Evolutionary conservation across 2,888 invertebrate genomes (phyloP).

Genomic region (Philereme transversata): DNA sequence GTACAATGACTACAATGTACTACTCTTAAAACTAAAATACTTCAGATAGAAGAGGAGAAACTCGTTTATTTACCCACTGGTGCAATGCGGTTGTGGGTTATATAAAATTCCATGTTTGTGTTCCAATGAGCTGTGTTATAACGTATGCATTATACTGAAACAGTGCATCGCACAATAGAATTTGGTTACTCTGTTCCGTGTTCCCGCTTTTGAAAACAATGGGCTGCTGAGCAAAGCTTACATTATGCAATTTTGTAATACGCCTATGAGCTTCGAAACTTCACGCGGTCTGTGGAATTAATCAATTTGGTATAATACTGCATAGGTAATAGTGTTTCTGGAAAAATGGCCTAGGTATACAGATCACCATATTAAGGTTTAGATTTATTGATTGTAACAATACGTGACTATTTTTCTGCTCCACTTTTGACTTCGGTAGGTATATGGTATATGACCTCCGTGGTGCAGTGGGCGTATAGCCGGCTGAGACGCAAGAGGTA

Average conservation of each 20-base stretch:
- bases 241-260: conserved; percentile 40
- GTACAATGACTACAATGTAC: no score
- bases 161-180: conserved; percentile 61
- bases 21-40: no score
- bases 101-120: conserved; percentile 53
- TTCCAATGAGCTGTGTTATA: conserved; percentile 56
- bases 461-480: no score
- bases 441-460: no score
- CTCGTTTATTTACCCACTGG: conserved; percentile 7
- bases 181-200: conserved; percentile 55
- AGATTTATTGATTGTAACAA: no score
- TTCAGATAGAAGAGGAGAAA: conserved; percentile 10
- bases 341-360: no score
- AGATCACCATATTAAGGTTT: no score
- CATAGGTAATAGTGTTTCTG: no score
- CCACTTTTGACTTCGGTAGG: no score
- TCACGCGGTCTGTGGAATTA: conserved; percentile 8
- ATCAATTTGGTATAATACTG: conserved; percentile 8
- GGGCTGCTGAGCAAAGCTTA: conserved; percentile 41
- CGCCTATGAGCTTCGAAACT: conserved; percentile 43
- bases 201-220: conserved; percentile 60
- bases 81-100: conserved; percentile 42
- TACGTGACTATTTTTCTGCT: no score
- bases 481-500: no score
- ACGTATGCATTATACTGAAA: conserved; percentile 59